These are phyloP conservation scores for Heliconius melpomene DNA, from an alignment of 1,140 invertebrate genomes.

Conservation along the genomic window DNA sequence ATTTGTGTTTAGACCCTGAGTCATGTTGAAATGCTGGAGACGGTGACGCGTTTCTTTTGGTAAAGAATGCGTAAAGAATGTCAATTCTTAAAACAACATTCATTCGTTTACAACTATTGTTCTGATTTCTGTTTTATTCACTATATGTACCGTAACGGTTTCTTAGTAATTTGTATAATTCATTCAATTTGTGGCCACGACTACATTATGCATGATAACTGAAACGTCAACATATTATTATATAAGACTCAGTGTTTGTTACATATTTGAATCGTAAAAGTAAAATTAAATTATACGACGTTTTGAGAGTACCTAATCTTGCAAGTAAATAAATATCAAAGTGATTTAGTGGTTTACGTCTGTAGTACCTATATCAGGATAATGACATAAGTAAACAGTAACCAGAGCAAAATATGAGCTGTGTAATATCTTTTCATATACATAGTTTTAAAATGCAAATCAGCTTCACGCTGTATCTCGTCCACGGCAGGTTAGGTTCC, in stretches of 20 bases:
- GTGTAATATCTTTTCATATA: background rate
- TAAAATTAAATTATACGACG: conserved; percentile 14
- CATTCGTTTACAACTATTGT: conserved; percentile 5
- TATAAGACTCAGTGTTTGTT: background rate
- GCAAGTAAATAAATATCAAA: conserved; percentile 9
- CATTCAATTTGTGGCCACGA: conserved; percentile 4
- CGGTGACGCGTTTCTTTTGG: conserved; percentile 8
- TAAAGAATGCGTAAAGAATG: conserved; percentile 12
- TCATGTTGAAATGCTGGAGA: conserved; percentile 2
- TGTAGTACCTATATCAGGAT: conserved; percentile 2
- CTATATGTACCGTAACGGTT: background rate
- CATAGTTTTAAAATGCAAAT: background rate
- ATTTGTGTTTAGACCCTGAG: background rate
- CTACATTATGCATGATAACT: background rate
- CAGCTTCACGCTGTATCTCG: no score
- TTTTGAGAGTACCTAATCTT: conserved; percentile 4
- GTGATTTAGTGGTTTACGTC: conserved; percentile 13
- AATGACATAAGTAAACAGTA: background rate
- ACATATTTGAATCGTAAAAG: conserved; percentile 3
- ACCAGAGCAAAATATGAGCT: background rate
- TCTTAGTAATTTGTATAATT: conserved; percentile 1
- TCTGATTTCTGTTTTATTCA: conserved; percentile 3
- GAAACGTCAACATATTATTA: background rate
- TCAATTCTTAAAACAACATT: conserved; percentile 9
- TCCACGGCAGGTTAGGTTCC: no score